A percentile compares a stretch with the other conserved stretches of the same genome.
These are phyloP conservation scores for Camelus dromedarius DNA, from an alignment of 2,113 vertebrate species.

Conservation along the genomic window DNA sequence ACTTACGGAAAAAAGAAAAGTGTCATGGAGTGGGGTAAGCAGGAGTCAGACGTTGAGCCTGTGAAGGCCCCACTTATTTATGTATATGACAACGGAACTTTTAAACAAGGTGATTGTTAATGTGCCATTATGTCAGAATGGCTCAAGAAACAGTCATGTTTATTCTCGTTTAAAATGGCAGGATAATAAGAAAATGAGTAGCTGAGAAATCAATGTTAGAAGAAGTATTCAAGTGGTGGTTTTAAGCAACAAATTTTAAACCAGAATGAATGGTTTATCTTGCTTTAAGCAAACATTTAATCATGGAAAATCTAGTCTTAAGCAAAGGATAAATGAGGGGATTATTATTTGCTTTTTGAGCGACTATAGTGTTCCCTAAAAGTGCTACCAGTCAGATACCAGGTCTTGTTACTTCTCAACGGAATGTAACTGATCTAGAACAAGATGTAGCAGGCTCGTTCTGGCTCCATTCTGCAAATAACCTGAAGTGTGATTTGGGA, in stretches of 20 bases:
- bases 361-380: neutral
- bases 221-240: constrained; percentile 28
- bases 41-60: neutral
- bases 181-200: constrained; percentile 27
- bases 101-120: constrained; percentile 8
- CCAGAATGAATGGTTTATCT: constrained; percentile 48
- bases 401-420: neutral
- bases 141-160: neutral
- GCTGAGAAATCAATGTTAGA: neutral
- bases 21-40: constrained; percentile 30
- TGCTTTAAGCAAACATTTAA: constrained; percentile 7
- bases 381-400: neutral
- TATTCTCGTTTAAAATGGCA: constrained; percentile 38
- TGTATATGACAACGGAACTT: neutral
- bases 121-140: neutral
- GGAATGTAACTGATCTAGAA: constrained; percentile 9
- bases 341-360: constrained; percentile 49
- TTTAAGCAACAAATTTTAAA: constrained; percentile 46
- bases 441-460: neutral
- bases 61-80: neutral
- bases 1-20: constrained; percentile 20
- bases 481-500: neutral
- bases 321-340: constrained; percentile 55
- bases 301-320: constrained; percentile 39
- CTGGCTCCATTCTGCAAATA: neutral